Evolutionary conservation across 2,888 invertebrate genomes (phyloP), one percentile per base, ranked within the genome.

Genomic region (Caenorhabditis sp.): DNA sequence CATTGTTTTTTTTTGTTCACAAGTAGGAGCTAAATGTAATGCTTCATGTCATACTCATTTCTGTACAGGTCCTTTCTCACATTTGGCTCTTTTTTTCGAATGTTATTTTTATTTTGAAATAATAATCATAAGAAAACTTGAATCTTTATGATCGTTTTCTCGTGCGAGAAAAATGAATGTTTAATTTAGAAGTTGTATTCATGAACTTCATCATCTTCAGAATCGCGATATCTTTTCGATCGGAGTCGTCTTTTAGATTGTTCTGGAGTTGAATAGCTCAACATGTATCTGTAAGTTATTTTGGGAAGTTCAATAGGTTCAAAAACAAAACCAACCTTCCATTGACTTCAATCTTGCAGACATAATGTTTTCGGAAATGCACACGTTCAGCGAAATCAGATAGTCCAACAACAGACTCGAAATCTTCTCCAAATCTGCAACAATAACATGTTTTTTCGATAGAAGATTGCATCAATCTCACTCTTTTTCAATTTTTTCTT

Each of bases 311-410:
- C n/a, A n/a, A n/a, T n/a, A n/a, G n/a, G n/a, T n/a, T n/a, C n/a
- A n/a, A n/a, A n/a, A n/a, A n/a, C n/a, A n/a, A 31, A 31, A 31
- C 4, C 31, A 4, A 76, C 76, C 76, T 66, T 64, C 72, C 72
- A 36, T 66, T 67, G 6, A 69, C 66, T 69, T 76, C 76, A 23
- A 76, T 69, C 23, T 76, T 76, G 62, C 76, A 76, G 2, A 76
- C 76, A 51, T 62, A 72, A 23, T 63, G 61, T 62, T 69, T 64
- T 36, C 67, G 66, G 64, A 76, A 76, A 27, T 69, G 76, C 36
- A 76, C 62, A 43, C 70, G 31, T 19, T 76, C 66, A 8, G 76
- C 72, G 58, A 69, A 76, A 43, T 76, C 72, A 1, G 64, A 62
- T 14, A 76, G 36, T 10, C 76, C 76, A 26, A 73, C 72, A 19